Evolutionary conservation across 2,888 invertebrate species (phyloP).

Genomic region (Pammene fasciana): DNA sequence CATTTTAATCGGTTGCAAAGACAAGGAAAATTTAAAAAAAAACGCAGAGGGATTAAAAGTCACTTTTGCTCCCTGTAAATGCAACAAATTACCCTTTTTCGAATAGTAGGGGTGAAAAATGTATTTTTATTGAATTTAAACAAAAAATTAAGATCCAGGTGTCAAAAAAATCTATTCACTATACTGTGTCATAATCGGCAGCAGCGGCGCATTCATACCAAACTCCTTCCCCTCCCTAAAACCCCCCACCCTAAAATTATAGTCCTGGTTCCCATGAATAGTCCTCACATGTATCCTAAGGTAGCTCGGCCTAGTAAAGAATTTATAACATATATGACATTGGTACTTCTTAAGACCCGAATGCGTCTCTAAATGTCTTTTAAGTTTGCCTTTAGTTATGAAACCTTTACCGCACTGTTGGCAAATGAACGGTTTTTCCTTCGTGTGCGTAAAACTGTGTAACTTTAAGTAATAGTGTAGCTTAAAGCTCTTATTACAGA

Average conservation of each 20-base stretch:
- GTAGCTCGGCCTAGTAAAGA: constrained; percentile 74
- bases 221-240: constrained; percentile 59
- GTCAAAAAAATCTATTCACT: constrained; percentile 9
- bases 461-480: constrained; percentile 73
- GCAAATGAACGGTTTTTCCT: constrained; percentile 75
- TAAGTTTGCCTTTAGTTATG: constrained; percentile 73
- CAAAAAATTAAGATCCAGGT: too few species aligned
- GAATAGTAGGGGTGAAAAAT: too few species aligned
- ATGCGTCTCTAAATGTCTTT: constrained; percentile 74
- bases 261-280: constrained; percentile 74
- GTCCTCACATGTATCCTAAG: constrained; percentile 72
- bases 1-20: too few species aligned
- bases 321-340: constrained; percentile 77
- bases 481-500: constrained; percentile 74
- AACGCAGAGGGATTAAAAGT: too few species aligned
- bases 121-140: too few species aligned
- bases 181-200: constrained; percentile 32
- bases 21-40: too few species aligned
- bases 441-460: constrained; percentile 74
- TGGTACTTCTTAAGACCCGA: constrained; percentile 74
- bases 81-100: too few species aligned
- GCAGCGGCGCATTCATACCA: constrained; percentile 32
- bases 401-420: constrained; percentile 78
- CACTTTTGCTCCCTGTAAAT: too few species aligned
- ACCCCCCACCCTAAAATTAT: constrained; percentile 61